Evolutionary conservation across 2,888 invertebrate genomes (phyloP).

Genomic region (Clitarchus hookeri): DNA sequence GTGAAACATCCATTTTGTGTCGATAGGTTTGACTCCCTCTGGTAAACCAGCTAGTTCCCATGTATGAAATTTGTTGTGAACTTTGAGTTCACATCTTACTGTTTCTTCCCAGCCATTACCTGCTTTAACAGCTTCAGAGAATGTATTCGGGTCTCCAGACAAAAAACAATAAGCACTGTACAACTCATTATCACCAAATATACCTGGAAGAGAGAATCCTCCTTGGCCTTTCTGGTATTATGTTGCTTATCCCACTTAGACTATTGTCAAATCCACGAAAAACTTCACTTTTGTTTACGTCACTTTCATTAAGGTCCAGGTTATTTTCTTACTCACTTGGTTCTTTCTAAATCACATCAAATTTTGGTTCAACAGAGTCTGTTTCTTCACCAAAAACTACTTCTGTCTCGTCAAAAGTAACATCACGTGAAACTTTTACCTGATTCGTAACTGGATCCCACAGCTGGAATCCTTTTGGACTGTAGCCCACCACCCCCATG

Average conservation of each 20-base stretch:
- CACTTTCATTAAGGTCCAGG: neutral
- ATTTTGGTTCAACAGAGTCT: neutral
- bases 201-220: neutral
- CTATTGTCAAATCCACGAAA: neutral
- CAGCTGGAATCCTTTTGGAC: neutral
- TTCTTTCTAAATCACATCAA: neutral
- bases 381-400: neutral
- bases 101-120: too few species aligned
- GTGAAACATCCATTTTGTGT: too few species aligned
- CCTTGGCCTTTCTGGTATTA: neutral
- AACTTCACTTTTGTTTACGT: neutral
- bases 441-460: neutral
- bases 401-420: constrained; percentile 10
- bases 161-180: neutral
- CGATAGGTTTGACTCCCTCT: too few species aligned
- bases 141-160: neutral
- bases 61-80: too few species aligned
- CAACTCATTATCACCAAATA: neutral
- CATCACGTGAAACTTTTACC: neutral
- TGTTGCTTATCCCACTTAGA: neutral
- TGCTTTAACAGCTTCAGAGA: too few species aligned
- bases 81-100: too few species aligned
- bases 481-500: neutral
- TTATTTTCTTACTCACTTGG: neutral
- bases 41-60: too few species aligned